Evolutionary conservation across 2,797 vertebrate genomes (phyloP).

Genomic region (Enteromius trimaculatus): DNA sequence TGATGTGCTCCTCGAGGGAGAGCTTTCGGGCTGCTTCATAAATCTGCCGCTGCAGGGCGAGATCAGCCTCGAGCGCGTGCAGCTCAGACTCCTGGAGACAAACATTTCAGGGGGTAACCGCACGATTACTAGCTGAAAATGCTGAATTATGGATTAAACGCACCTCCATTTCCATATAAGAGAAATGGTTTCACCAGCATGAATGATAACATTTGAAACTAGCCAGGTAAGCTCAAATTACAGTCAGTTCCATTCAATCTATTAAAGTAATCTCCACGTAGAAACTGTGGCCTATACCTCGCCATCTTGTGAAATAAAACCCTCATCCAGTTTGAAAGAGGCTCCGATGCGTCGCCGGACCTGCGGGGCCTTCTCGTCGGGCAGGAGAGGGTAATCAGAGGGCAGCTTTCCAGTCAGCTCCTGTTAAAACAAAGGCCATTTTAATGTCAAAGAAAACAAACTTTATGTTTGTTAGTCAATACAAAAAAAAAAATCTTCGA

Average conservation of each 20-base stretch:
- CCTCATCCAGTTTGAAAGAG: constrained; percentile 87
- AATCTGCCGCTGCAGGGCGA: constrained; percentile 91
- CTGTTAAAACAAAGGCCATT: constrained; percentile 67
- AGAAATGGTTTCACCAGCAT: not conserved
- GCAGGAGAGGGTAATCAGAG: constrained; percentile 86
- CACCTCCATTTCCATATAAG: constrained; percentile 24
- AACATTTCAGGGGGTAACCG: constrained; percentile 9
- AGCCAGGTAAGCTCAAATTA: constrained; percentile 30
- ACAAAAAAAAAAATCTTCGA: constrained; percentile 22
- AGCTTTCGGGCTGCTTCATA: constrained; percentile 84
- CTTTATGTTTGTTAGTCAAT: constrained; percentile 23
- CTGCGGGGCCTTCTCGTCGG: constrained; percentile 84
- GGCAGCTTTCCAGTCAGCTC: constrained; percentile 89
- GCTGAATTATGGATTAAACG: not conserved
- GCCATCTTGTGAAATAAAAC: constrained; percentile 76
- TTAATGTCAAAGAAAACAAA: constrained; percentile 9
- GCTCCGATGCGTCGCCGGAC: constrained; percentile 88
- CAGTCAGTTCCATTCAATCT: constrained; percentile 11
- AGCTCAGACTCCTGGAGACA: constrained; percentile 81
- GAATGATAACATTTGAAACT: constrained; percentile 6
- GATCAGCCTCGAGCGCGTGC: constrained; percentile 82
- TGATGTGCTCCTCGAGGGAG: constrained; percentile 85
- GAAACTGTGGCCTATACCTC: constrained; percentile 75
- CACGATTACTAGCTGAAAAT: not conserved
- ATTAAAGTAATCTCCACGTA: not conserved